phyloP scores from a whole-genome alignment of 1,140 invertebrate genomes.

The Ceratosolen fusciceps region DNA sequence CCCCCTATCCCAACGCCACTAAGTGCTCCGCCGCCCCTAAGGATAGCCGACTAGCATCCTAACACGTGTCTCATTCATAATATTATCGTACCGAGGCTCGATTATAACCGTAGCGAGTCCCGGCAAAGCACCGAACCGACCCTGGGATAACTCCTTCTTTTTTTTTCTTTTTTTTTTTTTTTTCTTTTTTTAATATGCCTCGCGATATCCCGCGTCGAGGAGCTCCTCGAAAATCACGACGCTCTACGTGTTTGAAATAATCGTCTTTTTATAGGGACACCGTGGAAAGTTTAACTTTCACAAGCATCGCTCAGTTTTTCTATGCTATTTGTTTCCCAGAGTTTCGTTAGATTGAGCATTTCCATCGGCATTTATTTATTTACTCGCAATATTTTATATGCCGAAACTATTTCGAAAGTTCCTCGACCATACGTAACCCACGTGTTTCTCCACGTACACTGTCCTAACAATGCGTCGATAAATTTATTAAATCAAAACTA shows the following conservation, averaged over 20 bases:
- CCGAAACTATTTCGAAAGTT: no score
- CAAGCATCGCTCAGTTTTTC: not conserved
- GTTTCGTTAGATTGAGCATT: not conserved
- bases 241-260: not conserved
- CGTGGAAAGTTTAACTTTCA: constrained; percentile 11
- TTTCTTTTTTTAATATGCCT: not conserved
- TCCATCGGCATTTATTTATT: not conserved
- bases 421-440: no score
- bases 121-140: no score
- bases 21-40: no score
- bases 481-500: no score
- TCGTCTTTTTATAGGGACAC: not conserved
- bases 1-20: not conserved
- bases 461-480: no score
- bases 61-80: no score
- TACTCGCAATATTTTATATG: not conserved
- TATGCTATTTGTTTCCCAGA: not conserved
- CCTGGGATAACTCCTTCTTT: not conserved
- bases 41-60: no score
- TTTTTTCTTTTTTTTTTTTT: no score
- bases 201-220: not conserved
- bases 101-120: no score
- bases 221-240: not conserved
- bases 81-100: no score
- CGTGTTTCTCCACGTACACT: no score